Evolutionary conservation across 2,888 invertebrate genomes (phyloP), one percentile per base, ranked within the genome.

Genomic region (Amiota minor): DNA sequence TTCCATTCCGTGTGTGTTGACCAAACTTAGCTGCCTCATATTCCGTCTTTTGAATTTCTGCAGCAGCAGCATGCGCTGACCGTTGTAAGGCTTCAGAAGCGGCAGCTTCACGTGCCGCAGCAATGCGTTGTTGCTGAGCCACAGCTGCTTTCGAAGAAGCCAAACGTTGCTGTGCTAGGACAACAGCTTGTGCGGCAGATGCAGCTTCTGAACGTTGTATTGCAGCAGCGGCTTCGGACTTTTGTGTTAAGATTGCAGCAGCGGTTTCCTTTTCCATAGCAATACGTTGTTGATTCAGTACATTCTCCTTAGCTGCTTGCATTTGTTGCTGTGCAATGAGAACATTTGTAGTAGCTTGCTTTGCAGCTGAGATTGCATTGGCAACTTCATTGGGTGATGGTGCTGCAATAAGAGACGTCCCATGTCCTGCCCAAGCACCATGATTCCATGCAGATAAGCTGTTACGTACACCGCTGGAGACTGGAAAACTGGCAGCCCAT

Each of bases 231-330:
- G 94, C 93, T 90, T 94, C 92, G 76, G 94, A 92, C 74, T 91
- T 92, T 80, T 92, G 92, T 2, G 92, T 92, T 0, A 92, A 90
- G 67, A 92, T 91, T 0, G 93, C 92, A 0, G 95, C 94, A 9
- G 93, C 93, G 0, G 94, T 92, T 85, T 95, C 94, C 85, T 94
- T 94, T n/a, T 93, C 93, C 79, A 93, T 92, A 53, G 95, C 95
- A 47, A 94, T 90, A 78, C 93, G 93, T 84, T 95, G 95, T 76
- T 95, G 95, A 79, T 93, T 91, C 9, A 94, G 87, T 0, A 95
- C 93, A 1, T 93, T 92, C 76, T 95, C 93, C 83, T 95, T 95
- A 4, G 94, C 94, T 0, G 93, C 93, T 49, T 93, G 92, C 35
- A 95, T 95, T 77, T 93, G 93, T 68, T 93, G 93, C 83, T 95